Conservation (phyloP, 2,888 invertebrate species). For the Leptopilina syphax region DNA sequence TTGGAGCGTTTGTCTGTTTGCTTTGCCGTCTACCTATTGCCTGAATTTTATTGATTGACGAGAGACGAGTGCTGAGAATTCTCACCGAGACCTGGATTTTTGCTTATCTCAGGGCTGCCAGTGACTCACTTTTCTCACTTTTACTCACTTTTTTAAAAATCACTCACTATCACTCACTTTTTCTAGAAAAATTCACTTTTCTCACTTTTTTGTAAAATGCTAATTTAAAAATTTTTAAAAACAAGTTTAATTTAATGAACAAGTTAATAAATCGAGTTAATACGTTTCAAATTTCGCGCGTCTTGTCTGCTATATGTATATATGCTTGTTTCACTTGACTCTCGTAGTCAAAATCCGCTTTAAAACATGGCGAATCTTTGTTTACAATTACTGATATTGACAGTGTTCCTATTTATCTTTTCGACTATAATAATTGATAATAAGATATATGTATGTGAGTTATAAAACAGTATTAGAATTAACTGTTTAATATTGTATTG, state of each 20-base stretch:
- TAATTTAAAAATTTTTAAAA: neutral
- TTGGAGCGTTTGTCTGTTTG: neutral
- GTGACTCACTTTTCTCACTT: neutral
- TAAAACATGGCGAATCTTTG: no score
- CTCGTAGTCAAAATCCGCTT: no score
- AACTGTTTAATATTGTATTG: neutral
- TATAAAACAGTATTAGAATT: no score
- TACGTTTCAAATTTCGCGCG: no score
- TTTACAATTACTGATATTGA: no score
- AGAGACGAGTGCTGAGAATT: neutral
- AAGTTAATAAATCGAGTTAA: no score
- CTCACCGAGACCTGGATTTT: neutral
- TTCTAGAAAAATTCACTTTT: neutral
- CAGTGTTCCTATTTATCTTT: no score
- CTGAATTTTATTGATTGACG: neutral
- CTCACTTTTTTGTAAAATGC: neutral
- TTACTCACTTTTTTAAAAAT: neutral
- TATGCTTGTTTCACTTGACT: no score
- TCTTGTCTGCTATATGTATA: no score
- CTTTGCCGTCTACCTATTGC: neutral
- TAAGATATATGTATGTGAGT: no score
- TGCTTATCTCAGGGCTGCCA: neutral
- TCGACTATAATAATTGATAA: no score
- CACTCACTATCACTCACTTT: constrained; percentile 7
- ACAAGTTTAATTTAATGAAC: no score